Percentiles rank a stretch among this genome's conserved stretches.
phyloP scores from a whole-genome alignment of 2,888 invertebrate species.

The Plagodis pulveraria region DNA sequence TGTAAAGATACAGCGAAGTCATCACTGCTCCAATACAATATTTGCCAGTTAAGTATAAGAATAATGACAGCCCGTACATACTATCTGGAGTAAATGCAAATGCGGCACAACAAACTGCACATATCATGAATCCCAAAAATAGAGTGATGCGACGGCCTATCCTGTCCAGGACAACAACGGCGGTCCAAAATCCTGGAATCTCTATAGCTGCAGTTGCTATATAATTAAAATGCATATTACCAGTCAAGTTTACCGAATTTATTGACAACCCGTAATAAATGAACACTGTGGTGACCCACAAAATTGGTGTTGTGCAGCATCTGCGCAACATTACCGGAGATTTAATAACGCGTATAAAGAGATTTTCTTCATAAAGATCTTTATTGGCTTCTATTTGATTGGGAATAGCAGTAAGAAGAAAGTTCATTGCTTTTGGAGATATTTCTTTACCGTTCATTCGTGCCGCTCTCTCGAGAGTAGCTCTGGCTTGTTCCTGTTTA shows the following conservation, averaged over 20 bases:
- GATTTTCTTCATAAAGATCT: slow-evolving; percentile 42
- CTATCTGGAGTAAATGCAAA: slow-evolving; percentile 78
- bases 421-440: slow-evolving; percentile 72
- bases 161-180: slow-evolving; percentile 86
- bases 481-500: slow-evolving; percentile 85
- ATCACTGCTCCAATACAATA: slow-evolving; percentile 87
- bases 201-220: slow-evolving; percentile 87
- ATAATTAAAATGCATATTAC: slow-evolving; percentile 91
- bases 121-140: slow-evolving; percentile 67
- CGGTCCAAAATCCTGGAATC: slow-evolving; percentile 89
- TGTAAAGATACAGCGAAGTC: slow-evolving; percentile 87
- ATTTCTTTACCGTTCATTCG: slow-evolving; percentile 84
- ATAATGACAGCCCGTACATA: slow-evolving; percentile 58
- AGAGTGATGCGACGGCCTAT: slow-evolving; percentile 81
- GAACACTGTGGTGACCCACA: slow-evolving; percentile 91
- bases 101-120: slow-evolving; percentile 79
- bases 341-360: slow-evolving; percentile 74
- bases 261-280: slow-evolving; percentile 92
- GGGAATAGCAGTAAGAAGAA: slow-evolving; percentile 61
- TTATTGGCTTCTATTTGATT: slow-evolving; percentile 46
- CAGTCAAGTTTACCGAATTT: slow-evolving; percentile 90
- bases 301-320: slow-evolving; percentile 88
- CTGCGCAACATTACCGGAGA: slow-evolving; percentile 84
- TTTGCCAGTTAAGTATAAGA: slow-evolving; percentile 86
- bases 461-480: slow-evolving; percentile 85